Evolutionary conservation across 2,888 invertebrate species (phyloP).

Genomic region (Trachelus iudaicus): DNA sequence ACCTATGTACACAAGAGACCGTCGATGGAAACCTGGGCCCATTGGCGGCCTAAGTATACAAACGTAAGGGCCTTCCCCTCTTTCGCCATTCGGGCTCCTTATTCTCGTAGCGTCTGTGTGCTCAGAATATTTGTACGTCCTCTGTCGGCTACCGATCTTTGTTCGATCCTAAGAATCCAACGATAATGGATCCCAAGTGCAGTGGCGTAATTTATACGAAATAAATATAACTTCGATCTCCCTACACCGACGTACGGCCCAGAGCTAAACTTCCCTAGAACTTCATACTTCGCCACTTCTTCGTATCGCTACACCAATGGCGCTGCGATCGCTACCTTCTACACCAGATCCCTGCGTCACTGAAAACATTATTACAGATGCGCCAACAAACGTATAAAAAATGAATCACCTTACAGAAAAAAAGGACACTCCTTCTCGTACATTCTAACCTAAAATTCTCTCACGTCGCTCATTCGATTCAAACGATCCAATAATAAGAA

Average conservation of each 20-base stretch:
- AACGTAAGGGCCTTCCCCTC: neutral
- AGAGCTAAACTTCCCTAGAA: neutral
- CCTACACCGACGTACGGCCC: neutral
- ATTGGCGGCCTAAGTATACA: neutral
- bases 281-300: neutral
- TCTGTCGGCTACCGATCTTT: conserved; percentile 12
- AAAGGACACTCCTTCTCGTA: neutral
- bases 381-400: neutral
- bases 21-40: neutral
- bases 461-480: neutral
- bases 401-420: neutral
- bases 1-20: neutral
- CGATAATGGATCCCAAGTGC: neutral
- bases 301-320: too few species aligned
- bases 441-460: neutral
- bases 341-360: too few species aligned
- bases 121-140: conserved; percentile 17
- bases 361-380: too few species aligned
- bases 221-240: neutral
- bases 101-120: conserved; percentile 12
- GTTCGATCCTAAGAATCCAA: neutral
- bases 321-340: too few species aligned
- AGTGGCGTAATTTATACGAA: neutral
- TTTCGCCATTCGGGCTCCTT: neutral
- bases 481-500: neutral